Conservation (phyloP, 1,140 invertebrate genomes). For the Stegodyphus mimosarum region DNA sequence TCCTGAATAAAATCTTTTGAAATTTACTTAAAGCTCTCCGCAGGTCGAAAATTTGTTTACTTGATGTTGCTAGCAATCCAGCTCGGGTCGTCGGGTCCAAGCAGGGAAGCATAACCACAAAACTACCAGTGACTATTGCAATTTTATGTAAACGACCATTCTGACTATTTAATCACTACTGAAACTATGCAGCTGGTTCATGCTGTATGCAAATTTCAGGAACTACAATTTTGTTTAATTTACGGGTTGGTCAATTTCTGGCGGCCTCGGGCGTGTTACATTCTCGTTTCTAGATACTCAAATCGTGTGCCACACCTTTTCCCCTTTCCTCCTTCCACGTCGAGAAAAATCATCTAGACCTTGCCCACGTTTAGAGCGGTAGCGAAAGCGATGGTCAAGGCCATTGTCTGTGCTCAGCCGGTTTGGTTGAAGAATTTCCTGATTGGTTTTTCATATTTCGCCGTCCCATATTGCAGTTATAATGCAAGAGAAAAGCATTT, state of each 20-base stretch:
- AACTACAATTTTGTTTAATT: slow-evolving; percentile 15
- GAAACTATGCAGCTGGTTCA: background rate
- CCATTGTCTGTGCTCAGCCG: background rate
- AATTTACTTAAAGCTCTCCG: no score
- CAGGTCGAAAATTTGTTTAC: no score
- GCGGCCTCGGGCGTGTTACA: background rate
- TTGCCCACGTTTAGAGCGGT: background rate
- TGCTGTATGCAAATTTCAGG: slow-evolving; percentile 22
- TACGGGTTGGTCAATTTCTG: background rate
- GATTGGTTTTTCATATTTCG: background rate
- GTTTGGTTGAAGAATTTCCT: background rate
- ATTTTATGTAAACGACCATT: background rate
- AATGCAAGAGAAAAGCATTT: no score
- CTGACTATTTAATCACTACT: background rate
- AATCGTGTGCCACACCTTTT: slow-evolving; percentile 11
- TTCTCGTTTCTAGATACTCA: background rate
- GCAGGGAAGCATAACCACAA: no score
- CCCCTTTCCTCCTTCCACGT: background rate
- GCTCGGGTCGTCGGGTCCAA: no score
- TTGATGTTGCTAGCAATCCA: no score
- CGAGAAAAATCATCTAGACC: background rate
- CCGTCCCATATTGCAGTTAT: no score
- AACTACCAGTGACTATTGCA: no score
- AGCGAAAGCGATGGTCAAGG: slow-evolving; percentile 30
- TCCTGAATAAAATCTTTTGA: no score